phyloP scores from a whole-genome alignment of 2,888 invertebrate genomes.

The Horisme vitalbata region DNA sequence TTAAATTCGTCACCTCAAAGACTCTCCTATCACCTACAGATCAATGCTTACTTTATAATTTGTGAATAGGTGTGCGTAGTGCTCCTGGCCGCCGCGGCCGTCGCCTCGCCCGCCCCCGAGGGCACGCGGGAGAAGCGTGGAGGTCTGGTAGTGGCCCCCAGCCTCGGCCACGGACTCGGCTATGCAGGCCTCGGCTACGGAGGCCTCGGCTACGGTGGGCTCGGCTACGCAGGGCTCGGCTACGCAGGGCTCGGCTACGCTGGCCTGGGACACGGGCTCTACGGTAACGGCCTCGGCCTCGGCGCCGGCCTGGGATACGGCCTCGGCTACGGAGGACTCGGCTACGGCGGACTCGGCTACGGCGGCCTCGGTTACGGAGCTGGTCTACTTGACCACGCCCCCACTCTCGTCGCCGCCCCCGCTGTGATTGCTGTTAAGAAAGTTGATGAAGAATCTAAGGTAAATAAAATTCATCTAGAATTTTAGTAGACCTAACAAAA shows the following conservation, averaged over 20 bases:
- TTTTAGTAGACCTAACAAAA: too few species aligned
- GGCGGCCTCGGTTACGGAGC: constrained; percentile 29
- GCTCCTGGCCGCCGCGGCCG: constrained; percentile 41
- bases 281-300: constrained; percentile 23
- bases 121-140: constrained; percentile 51
- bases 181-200: constrained; percentile 29
- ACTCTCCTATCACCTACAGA: too few species aligned
- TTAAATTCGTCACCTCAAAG: too few species aligned
- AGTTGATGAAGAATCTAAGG: constrained; percentile 55
- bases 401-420: constrained; percentile 35
- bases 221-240: constrained; percentile 32
- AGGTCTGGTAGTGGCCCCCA: constrained; percentile 18
- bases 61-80: constrained; percentile 41
- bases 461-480: constrained; percentile 28
- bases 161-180: constrained; percentile 19
- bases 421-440: constrained; percentile 43
- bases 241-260: constrained; percentile 20
- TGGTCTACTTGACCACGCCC: constrained; percentile 16
- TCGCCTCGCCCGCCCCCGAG: constrained; percentile 40
- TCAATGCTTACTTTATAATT: too few species aligned
- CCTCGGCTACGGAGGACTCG: constrained; percentile 25
- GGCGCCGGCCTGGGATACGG: constrained; percentile 16
- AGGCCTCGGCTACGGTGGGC: constrained; percentile 23
- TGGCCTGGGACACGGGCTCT: constrained; percentile 15
- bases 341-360: constrained; percentile 28